Base-by-base conservation (phyloP, 2,797 vertebrate species). In the Silurus lanzhouensis region DNA sequence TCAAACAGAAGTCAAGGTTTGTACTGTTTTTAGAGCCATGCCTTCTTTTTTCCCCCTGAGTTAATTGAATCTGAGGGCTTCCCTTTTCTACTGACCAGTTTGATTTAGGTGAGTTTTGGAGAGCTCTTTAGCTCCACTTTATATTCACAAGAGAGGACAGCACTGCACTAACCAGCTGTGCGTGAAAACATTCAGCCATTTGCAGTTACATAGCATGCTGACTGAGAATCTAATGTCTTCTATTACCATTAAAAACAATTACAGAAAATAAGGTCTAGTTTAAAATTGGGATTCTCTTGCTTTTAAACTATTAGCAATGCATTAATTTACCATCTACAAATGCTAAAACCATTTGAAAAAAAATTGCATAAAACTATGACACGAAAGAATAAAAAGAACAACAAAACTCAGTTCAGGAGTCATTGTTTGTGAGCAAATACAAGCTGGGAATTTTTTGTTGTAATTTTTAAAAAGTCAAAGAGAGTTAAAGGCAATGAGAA, bases 161-260 rank as follows among this genome's bases (percentile, higher is more conserved):
- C 83, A 88, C 84, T 64, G 82, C 81, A 88, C 85, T 83, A 88
- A 82, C 81, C 87, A 88, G 87, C 86, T 87, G 87, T 85, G 87
- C 82, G 74, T 58, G 57, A 31, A 75, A 85, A 82, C 81, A 81
- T 82, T 67, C 7, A 78, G 84, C 63, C 82, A 83, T 87, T 87
- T 84, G 84, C 78, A 83, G 64, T 68, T 78, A 82, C 79, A 58
- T 74, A 27, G 71, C 85, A 87, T 81, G 80, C 85, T 74, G 75
- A 81, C 81, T 82, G 64, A 38, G 85, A 82, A 79, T 64, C 85
- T 88, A 81, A 85, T 89, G 84, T 83, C 75, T 77, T 87, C 27
- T 85, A 81, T 83, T 86, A 83, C 85, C 70, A 86, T 75, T 83
- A 75, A 83, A 84, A 81, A 83, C 61, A 79, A 87, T 85, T 72